These are phyloP conservation scores for Arizona elegans DNA, from an alignment of 2,113 vertebrate species.

Conservation along the genomic window DNA sequence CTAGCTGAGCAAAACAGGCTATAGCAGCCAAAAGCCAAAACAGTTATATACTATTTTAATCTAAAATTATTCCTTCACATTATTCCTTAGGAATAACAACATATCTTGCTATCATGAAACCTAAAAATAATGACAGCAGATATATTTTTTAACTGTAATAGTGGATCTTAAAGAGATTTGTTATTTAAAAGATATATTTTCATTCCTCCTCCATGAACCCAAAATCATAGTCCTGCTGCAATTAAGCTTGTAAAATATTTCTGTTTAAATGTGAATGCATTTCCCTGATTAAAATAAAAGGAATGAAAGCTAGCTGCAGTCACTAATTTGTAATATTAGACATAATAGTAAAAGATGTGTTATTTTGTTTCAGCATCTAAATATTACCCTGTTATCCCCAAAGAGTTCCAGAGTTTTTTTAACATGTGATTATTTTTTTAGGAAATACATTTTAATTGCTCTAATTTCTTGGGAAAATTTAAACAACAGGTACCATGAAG, in stretches of 20 bases:
- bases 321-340: neutral
- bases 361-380: neutral
- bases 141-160: neutral
- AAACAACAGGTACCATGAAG: constrained; percentile 18
- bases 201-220: neutral
- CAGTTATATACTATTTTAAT: neutral
- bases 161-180: neutral
- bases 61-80: neutral
- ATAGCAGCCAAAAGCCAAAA: neutral
- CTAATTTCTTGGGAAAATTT: constrained; percentile 13
- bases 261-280: neutral
- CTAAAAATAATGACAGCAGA: neutral
- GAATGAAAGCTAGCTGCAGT: neutral
- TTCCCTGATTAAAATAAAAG: neutral
- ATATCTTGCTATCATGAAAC: neutral
- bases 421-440: neutral
- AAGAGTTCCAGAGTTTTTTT: neutral
- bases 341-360: neutral
- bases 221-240: neutral
- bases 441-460: neutral
- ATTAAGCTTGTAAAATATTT: neutral
- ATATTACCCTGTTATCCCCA: neutral
- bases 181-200: neutral
- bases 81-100: neutral
- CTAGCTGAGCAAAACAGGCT: neutral